Evolutionary conservation across 2,113 vertebrate species (phyloP), one percentile per base, ranked within the genome.

Genomic region (Lethenteron reissneri): DNA sequence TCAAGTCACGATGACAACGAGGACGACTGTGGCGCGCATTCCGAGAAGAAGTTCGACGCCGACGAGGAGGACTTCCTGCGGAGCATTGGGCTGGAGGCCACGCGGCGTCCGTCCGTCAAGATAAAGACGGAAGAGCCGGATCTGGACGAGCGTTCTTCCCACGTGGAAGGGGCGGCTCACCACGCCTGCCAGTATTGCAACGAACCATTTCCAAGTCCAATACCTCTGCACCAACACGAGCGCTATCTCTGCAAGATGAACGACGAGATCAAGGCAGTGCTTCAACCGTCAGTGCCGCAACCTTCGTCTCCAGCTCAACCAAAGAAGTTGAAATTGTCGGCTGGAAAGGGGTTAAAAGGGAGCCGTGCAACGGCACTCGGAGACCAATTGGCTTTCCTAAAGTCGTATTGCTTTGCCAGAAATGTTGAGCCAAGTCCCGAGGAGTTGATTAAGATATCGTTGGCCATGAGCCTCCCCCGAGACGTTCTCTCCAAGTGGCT

Each of bases 401-500:
- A 97, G 25, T 96, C 95, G 83, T 92, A 89, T 0, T 99, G 92
- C 81, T 92, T 89, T 71, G 91, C 94, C 78, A 82, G 96, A 78
- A 95, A 96, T 19, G 89, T 90, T 71, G 86, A 97, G 72, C 92
- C 94, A 2, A 88, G 82, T 69, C 84, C 87, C 71, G 91, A 92
- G 10, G 90, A 96, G 80, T 83, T 99, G 77, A 82, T 84, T 73
- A 94, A 95, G 83, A 99, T 99, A 79, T 88, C 94, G 0, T 88
- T 95, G 77, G 94, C 91, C 0, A 90, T 97, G 77, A 95, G 84
- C 78, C 82, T 99, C 11, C 91, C 94, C 2, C 71, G 85, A 70
- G 86, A 90, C 11, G 87, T 89, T 73, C 91, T 97, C 58, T 88
- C 87, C 80, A 94, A 89, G 79, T 97, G 92, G 90, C 97, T 95